These are phyloP conservation scores for Hemaris fuciformis DNA, from an alignment of 2,888 invertebrate genomes.

Conservation along the genomic window DNA sequence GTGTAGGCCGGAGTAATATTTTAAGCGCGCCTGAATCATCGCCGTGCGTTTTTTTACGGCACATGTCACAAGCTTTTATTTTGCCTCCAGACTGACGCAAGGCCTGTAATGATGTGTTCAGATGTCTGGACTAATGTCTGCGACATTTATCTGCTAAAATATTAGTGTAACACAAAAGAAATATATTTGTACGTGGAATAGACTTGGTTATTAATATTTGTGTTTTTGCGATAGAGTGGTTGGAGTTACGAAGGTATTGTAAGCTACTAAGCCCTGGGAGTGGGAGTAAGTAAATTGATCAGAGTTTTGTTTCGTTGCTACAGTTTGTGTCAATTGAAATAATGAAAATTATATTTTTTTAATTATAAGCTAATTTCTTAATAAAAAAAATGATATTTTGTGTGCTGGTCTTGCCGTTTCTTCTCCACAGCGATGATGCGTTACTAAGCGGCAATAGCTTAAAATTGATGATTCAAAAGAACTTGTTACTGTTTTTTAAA, in stretches of 20 bases:
- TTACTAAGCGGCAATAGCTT: too few species aligned
- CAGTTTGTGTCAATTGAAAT: too few species aligned
- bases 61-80: conserved; percentile 5
- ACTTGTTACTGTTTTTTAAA: too few species aligned
- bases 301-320: too few species aligned
- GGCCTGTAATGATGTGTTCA: not conserved
- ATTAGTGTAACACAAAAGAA: not conserved
- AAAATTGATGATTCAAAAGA: too few species aligned
- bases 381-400: too few species aligned
- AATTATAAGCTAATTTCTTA: too few species aligned
- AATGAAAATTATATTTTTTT: too few species aligned
- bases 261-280: not conserved
- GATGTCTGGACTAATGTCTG: not conserved
- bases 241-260: not conserved
- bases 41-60: conserved; percentile 7
- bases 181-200: not conserved
- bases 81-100: not conserved
- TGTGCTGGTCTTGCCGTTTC: too few species aligned
- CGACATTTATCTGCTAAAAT: not conserved
- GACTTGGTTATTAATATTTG: not conserved
- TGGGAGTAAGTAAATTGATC: too few species aligned
- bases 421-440: too few species aligned
- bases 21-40: conserved; percentile 61
- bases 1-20: conserved; percentile 56
- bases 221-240: too few species aligned